Evolutionary conservation across 2,797 vertebrate species (phyloP).

Genomic region (Distichodus sexfasciatus): DNA sequence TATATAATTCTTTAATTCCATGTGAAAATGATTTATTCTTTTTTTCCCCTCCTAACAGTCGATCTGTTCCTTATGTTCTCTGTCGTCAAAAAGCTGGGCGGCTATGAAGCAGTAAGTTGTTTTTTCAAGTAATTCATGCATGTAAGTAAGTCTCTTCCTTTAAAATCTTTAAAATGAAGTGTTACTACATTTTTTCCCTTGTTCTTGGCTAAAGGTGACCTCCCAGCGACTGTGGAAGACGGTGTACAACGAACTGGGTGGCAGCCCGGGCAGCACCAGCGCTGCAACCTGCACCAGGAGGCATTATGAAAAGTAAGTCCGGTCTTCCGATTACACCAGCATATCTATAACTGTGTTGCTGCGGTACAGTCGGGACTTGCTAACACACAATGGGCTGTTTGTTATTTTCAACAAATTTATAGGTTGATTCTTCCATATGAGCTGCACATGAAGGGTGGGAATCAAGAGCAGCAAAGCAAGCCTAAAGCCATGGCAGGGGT

Average conservation of each 20-base stretch:
- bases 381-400: background rate
- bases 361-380: background rate
- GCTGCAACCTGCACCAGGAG: conserved; percentile 81
- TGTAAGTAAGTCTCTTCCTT: no score
- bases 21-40: background rate
- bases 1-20: background rate
- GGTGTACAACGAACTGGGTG: conserved; percentile 81
- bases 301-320: conserved; percentile 77
- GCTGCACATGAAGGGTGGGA: conserved; percentile 68
- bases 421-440: conserved; percentile 80
- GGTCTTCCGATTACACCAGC: background rate
- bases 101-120: conserved; percentile 74
- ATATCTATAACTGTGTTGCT: no score
- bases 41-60: conserved; percentile 69
- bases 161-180: no score
- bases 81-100: conserved; percentile 75
- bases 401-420: no score
- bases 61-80: conserved; percentile 81
- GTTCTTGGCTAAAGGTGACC: conserved; percentile 68
- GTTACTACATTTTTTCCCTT: no score
- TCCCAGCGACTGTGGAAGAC: conserved; percentile 75
- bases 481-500: conserved; percentile 52
- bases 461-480: conserved; percentile 61
- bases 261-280: conserved; percentile 80
- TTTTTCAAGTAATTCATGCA: no score